Evolutionary conservation across 2,888 invertebrate genomes (phyloP).

Genomic region (Dryobotodes eremita): DNA sequence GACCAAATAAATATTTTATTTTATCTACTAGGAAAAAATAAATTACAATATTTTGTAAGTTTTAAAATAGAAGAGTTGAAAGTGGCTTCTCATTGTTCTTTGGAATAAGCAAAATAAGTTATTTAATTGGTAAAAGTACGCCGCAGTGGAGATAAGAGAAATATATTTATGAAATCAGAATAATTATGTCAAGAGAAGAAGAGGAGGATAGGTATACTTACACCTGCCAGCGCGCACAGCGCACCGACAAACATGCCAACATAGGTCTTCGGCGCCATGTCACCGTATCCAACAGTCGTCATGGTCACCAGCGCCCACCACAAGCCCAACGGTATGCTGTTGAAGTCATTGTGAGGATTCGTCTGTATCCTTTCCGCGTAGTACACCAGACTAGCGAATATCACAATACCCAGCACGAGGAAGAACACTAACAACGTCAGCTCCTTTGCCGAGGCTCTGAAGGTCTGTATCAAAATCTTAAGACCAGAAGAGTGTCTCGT

Average conservation of each 20-base stretch:
- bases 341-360: constrained; percentile 99
- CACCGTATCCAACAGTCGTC: constrained; percentile 99
- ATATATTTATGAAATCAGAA: neutral
- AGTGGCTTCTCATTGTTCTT: neutral
- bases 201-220: constrained; percentile 84
- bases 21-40: neutral
- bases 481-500: constrained; percentile 99
- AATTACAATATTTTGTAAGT: neutral
- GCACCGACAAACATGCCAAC: constrained; percentile 99
- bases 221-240: constrained; percentile 99
- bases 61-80: neutral
- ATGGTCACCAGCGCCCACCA: constrained; percentile 99
- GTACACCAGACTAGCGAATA: constrained; percentile 99
- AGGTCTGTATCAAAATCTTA: constrained; percentile 99
- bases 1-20: neutral
- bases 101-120: neutral
- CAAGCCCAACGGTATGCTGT: constrained; percentile 98
- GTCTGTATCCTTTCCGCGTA: constrained; percentile 99
- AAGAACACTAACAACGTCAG: constrained; percentile 99
- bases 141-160: neutral
- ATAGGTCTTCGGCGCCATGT: constrained; percentile 99
- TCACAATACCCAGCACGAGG: constrained; percentile 98
- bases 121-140: neutral
- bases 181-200: neutral
- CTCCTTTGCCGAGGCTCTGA: constrained; percentile 99